These are phyloP conservation scores for Epistrophe eligans DNA, from an alignment of 2,888 invertebrate genomes.

Conservation along the genomic window DNA sequence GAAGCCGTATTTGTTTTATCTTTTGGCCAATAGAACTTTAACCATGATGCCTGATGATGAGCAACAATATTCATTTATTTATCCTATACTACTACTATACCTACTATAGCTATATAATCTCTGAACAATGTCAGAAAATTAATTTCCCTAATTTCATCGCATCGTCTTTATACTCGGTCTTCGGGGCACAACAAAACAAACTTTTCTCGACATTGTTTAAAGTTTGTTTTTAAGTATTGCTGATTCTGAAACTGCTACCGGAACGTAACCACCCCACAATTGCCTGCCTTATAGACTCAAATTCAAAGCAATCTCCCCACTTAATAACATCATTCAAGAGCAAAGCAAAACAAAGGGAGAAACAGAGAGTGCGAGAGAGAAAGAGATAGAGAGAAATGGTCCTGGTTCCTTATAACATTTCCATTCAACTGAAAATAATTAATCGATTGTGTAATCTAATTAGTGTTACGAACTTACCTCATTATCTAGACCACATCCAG, in stretches of 20 bases:
- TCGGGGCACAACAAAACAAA: conserved; percentile 46
- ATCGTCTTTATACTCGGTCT: background rate
- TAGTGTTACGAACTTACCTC: conserved; percentile 77
- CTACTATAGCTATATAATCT: background rate
- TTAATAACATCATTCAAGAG: conserved; percentile 37
- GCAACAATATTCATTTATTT: conserved; percentile 20
- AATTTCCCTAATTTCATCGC: conserved; percentile 51
- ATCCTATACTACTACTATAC: conserved; percentile 30
- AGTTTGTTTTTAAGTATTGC: conserved; percentile 26
- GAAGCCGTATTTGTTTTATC: conserved; percentile 10
- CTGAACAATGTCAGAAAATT: conserved; percentile 58
- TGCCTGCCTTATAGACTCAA: background rate
- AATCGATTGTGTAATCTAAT: conserved; percentile 75
- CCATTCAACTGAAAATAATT: conserved; percentile 68
- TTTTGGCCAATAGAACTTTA: conserved; percentile 4
- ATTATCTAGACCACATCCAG: conserved; percentile 73
- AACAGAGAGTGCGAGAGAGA: no score
- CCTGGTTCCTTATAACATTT: background rate
- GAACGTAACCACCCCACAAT: conserved; percentile 14
- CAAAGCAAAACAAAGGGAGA: background rate
- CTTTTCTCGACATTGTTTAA: conserved; percentile 65
- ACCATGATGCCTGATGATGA: background rate
- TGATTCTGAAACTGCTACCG: conserved; percentile 22
- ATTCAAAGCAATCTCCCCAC: conserved; percentile 37
- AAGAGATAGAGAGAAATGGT: no score